Evolutionary conservation across 2,888 invertebrate genomes (phyloP).

Genomic region (Plutella xylostella): DNA sequence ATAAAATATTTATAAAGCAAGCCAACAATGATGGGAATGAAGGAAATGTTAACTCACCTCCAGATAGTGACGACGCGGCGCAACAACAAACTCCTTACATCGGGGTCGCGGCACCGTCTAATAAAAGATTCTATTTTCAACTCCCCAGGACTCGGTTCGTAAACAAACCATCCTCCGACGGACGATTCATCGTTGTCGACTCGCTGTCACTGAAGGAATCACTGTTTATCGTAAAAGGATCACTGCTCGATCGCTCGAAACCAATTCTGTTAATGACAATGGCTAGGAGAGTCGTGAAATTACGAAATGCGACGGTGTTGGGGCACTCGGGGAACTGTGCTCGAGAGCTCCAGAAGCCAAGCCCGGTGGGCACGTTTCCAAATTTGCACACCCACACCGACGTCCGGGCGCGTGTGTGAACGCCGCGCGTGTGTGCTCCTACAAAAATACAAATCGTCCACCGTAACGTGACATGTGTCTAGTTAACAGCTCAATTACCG

Average conservation of each 20-base stretch:
- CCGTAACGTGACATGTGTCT: not conserved
- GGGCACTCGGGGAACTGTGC: constrained; percentile 38
- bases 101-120: constrained; percentile 49
- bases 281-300: constrained; percentile 23
- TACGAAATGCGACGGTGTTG: constrained; percentile 36
- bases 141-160: constrained; percentile 30
- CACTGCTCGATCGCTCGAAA: constrained; percentile 7
- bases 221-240: constrained; percentile 16
- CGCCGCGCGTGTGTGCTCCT: not conserved
- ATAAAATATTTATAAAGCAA: constrained; percentile 32
- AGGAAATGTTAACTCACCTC: constrained; percentile 44
- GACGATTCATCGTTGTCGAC: constrained; percentile 31
- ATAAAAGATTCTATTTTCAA: constrained; percentile 63
- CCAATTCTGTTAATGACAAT: not conserved
- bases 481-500: too few relatives aligned
- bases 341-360: constrained; percentile 40
- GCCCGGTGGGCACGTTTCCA: constrained; percentile 57
- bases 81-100: constrained; percentile 39
- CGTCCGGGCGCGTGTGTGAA: constrained; percentile 29
- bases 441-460: not conserved
- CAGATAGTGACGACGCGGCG: constrained; percentile 24
- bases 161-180: constrained; percentile 35
- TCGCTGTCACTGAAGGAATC: constrained; percentile 17
- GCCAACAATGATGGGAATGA: constrained; percentile 29
- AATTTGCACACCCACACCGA: constrained; percentile 51